Evolutionary conservation across 2,113 vertebrate species (phyloP).

Genomic region (Ictidomys tridecemlineatus): DNA sequence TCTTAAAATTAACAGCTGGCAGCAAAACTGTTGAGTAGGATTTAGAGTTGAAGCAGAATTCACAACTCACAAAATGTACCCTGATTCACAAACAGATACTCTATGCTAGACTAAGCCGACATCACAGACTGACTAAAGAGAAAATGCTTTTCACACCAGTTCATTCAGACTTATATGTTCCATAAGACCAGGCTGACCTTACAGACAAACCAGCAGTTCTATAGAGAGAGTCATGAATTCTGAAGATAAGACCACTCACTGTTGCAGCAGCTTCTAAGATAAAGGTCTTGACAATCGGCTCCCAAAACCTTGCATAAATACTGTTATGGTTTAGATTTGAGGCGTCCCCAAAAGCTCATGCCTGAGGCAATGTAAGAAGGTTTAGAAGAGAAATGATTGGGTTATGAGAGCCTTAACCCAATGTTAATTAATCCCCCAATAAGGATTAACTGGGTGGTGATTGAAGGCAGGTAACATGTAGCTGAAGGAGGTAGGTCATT

Average conservation of each 20-base stretch:
- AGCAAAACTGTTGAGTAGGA: conserved; percentile 49
- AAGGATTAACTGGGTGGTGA: too few relatives aligned
- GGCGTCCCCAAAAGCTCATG: too few relatives aligned
- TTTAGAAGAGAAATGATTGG: too few relatives aligned
- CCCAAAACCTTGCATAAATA: background rate
- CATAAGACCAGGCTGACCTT: background rate
- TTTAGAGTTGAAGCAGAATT: conserved; percentile 52
- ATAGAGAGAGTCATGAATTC: background rate
- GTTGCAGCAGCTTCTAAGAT: background rate
- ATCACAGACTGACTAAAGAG: background rate
- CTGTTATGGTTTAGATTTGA: too few relatives aligned
- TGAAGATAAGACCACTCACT: background rate
- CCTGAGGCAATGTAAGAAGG: too few relatives aligned
- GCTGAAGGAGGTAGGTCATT: too few relatives aligned
- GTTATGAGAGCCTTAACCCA: too few relatives aligned
- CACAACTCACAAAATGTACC: background rate
- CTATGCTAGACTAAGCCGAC: background rate
- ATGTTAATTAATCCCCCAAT: too few relatives aligned
- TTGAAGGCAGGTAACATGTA: too few relatives aligned
- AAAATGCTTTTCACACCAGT: background rate
- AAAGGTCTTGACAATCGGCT: background rate
- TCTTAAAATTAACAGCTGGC: conserved; percentile 68
- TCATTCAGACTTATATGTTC: background rate
- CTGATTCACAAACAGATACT: conserved; percentile 19
- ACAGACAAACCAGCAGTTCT: background rate